A percentile compares a stretch with the other conserved stretches of the same genome.
phyloP scores from a whole-genome alignment of 1,140 invertebrate genomes.

The Magallana angulata region DNA sequence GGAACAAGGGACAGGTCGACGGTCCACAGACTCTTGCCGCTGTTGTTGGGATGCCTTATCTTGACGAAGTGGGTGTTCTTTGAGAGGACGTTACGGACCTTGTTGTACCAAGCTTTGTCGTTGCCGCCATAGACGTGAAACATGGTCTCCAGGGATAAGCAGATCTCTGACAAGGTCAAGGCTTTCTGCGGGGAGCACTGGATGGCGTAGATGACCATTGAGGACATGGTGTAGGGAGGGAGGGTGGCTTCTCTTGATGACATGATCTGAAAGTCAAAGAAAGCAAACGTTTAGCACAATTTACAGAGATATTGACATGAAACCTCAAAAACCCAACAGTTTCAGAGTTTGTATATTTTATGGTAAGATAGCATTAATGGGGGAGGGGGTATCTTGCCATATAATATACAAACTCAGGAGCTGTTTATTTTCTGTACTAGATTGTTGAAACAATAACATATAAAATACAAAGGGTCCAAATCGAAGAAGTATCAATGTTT shows the following conservation, averaged over 20 bases:
- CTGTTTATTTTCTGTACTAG: too few species aligned
- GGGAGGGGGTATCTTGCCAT: too few species aligned
- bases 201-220: conserved; percentile 14
- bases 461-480: too few species aligned
- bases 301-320: too few species aligned
- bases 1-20: background rate
- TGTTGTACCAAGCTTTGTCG: conserved; percentile 14
- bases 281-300: background rate
- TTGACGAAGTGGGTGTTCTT: conserved; percentile 1
- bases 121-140: background rate
- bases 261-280: conserved; percentile 1
- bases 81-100: background rate
- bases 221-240: conserved; percentile 4
- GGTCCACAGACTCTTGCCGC: background rate
- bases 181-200: background rate
- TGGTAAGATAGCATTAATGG: too few species aligned
- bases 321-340: too few species aligned
- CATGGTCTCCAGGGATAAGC: background rate
- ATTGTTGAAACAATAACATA: too few species aligned
- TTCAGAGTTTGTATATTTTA: too few species aligned
- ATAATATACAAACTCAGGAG: too few species aligned
- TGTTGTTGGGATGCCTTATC: background rate
- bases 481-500: too few species aligned
- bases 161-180: conserved; percentile 10
- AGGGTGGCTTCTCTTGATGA: background rate